Conservation (phyloP, 2,113 vertebrate genomes). For the Piliocolobus tephrosceles region DNA sequence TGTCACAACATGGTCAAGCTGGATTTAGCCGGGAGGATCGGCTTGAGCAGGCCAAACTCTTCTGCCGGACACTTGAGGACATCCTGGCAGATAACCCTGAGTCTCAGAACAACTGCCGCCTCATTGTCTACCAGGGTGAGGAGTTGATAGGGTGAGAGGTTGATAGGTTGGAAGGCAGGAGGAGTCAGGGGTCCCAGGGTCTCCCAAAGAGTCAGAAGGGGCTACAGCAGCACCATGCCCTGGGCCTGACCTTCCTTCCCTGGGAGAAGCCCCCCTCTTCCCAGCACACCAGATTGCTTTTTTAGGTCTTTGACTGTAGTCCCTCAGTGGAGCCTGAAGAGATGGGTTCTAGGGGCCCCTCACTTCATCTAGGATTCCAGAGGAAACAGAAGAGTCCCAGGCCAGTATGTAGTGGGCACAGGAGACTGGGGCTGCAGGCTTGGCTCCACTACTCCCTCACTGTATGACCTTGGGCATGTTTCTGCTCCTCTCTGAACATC, state of each 20-base stretch:
- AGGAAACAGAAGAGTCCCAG: background rate
- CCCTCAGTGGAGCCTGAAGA: background rate
- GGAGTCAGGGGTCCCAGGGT: background rate
- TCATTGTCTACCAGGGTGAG: constrained; percentile 89
- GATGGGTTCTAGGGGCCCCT: background rate
- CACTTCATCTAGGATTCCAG: background rate
- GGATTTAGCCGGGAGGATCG: constrained; percentile 88
- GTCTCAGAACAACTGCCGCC: constrained; percentile 84
- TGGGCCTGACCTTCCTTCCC: background rate
- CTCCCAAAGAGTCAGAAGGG: background rate
- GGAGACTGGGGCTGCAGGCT: background rate
- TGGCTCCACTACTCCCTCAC: background rate
- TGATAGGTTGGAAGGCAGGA: background rate
- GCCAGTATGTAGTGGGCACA: background rate
- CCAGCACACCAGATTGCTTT: background rate
- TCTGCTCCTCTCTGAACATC: background rate
- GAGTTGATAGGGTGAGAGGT: background rate
- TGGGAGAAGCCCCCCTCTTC: background rate
- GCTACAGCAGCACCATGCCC: background rate
- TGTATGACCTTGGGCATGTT: background rate
- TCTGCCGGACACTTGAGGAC: constrained; percentile 88
- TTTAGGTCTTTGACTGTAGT: background rate
- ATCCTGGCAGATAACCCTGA: constrained; percentile 88
- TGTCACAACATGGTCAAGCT: constrained; percentile 90
- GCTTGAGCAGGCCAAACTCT: constrained; percentile 92